phyloP scores from a whole-genome alignment of 2,888 invertebrate species.

The Sycophila texana region DNA sequence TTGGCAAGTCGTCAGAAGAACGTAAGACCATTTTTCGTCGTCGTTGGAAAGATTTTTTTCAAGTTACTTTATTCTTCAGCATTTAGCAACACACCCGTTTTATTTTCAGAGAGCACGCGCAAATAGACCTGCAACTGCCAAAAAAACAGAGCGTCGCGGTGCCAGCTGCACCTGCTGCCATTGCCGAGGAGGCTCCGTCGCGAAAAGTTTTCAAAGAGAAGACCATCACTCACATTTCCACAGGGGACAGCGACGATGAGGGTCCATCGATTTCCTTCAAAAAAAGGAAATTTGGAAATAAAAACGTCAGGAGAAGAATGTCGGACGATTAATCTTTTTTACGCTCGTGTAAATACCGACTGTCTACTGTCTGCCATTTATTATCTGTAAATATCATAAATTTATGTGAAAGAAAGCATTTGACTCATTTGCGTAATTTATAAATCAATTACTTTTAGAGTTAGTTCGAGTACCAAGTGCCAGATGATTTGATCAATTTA shows the following conservation, averaged over 20 bases:
- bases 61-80: too few relatives aligned
- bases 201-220: conserved; percentile 81
- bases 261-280: conserved; percentile 78
- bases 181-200: conserved; percentile 76
- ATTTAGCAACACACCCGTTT: neutral
- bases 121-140: conserved; percentile 85
- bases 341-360: neutral
- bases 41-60: neutral
- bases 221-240: conserved; percentile 78
- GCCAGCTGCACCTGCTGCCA: conserved; percentile 73
- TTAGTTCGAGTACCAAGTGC: too few relatives aligned
- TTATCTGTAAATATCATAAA: neutral
- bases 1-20: conserved; percentile 83
- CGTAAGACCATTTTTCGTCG: conserved; percentile 13
- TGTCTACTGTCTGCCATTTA: too few relatives aligned
- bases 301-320: conserved; percentile 81
- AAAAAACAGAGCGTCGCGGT: conserved; percentile 66
- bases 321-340: conserved; percentile 33
- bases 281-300: conserved; percentile 82
- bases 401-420: too few relatives aligned
- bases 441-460: too few relatives aligned
- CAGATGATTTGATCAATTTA: too few relatives aligned
- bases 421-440: too few relatives aligned
- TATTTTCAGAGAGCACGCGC: conserved; percentile 76
- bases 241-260: conserved; percentile 76